Evolutionary conservation across 2,888 invertebrate species (phyloP), one percentile per base, ranked within the genome.

Genomic region (Falcaria lacertinaria): DNA sequence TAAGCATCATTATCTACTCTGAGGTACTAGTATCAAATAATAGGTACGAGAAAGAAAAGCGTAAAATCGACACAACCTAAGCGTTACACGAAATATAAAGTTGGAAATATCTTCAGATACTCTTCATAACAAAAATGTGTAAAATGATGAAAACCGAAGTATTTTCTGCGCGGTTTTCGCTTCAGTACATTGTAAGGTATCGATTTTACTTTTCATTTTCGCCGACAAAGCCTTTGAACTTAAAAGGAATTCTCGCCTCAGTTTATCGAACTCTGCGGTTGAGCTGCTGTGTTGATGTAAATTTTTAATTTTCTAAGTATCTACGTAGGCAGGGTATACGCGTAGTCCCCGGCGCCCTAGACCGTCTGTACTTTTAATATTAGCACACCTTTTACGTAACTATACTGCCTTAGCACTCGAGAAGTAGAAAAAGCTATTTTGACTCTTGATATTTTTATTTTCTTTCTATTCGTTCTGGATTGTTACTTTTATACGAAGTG

Each of bases 241-340:
- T 51, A 32, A 51, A 54, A 54, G 48, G 51, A 46, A 51, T 54
- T 48, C 44, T 41, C 41, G 48, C 43, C 43, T 42, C 41, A 37
- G 40, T 39, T 22, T 39, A 40, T 44, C 15, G 44, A 44, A 28
- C 39, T 42, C n/a, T 11, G 28, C 41, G 45, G 43, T 47, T 51
- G 39, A 33, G 17, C 39, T 33, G 35, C 5, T 22, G 7, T 22
- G 2, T 11, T 25, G 17, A 39, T 38, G 41, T 47, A 45, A 41
- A 52, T 50, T 54, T 48, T 48, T 48, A 47, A 46, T 45, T 46
- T 49, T 43, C 14, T 8, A 11, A 2, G 7, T 28, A 28, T 11
- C 11, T 11, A 28, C 1, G 11, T 28, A 28, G 3, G 7, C 11
- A 2, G 1, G 3, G 6, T 3, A 19, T 19, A 19, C 19, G n/a